A percentile compares a stretch with the other conserved stretches of the same genome.
Conservation (phyloP, 1,140 invertebrate species). For the Neoseiulus cucumeris region DNA sequence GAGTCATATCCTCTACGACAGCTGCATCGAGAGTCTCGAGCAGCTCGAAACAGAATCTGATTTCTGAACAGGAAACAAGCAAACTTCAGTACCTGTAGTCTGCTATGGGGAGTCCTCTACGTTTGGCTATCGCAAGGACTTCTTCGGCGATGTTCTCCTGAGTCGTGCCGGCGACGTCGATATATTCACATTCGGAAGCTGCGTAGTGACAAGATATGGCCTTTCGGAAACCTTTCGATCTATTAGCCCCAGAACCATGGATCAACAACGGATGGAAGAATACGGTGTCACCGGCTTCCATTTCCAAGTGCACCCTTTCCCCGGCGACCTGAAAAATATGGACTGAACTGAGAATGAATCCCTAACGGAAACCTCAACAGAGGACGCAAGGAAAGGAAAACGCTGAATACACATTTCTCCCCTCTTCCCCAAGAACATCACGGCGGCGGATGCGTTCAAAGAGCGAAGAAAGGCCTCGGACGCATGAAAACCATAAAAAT, state of each 20-base stretch:
- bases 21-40: no score
- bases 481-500: no score
- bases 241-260: constrained; percentile 64
- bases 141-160: constrained; percentile 50
- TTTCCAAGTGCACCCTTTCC: constrained; percentile 40
- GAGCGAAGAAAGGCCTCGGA: no score
- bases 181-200: constrained; percentile 44
- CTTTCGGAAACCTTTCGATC: constrained; percentile 37
- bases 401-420: not conserved
- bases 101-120: not conserved
- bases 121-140: constrained; percentile 34
- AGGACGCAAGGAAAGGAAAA: not conserved
- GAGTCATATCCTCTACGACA: no score
- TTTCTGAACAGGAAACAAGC: no score
- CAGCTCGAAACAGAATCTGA: no score
- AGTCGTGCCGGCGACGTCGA: constrained; percentile 45
- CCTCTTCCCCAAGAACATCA: not conserved
- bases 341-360: not conserved
- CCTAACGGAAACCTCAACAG: no score
- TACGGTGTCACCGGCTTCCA: constrained; percentile 68
- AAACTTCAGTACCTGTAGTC: not conserved
- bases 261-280: constrained; percentile 77
- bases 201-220: constrained; percentile 68
- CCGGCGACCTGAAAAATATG: constrained; percentile 27
- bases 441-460: no score